These are phyloP conservation scores for Acanthoscelides obtectus DNA, from an alignment of 2,888 invertebrate species.

Conservation along the genomic window DNA sequence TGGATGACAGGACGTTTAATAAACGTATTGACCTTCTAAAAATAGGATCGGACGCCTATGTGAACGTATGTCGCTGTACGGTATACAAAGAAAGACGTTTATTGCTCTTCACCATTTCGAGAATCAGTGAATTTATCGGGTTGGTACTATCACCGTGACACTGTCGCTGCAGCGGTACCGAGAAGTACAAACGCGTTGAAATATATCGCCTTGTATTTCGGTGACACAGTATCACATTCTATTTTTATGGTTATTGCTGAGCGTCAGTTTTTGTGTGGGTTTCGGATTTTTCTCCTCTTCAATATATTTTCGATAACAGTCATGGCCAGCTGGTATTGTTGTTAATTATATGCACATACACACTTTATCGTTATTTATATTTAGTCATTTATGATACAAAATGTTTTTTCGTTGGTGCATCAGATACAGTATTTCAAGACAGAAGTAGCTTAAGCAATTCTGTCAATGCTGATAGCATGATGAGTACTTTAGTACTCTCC, in stretches of 20 bases:
- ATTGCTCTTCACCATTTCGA: background rate
- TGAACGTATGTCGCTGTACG: background rate
- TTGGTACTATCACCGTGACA: background rate
- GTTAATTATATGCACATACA: background rate
- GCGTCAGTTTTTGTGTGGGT: background rate
- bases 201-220: background rate
- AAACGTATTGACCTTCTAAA: background rate
- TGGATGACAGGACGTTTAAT: too few relatives aligned
- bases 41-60: background rate
- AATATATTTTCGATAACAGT: background rate
- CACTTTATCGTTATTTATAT: too few relatives aligned
- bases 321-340: background rate
- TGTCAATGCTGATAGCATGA: too few relatives aligned
- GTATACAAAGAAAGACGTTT: background rate
- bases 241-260: background rate
- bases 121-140: background rate
- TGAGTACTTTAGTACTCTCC: too few relatives aligned
- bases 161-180: background rate
- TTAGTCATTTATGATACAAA: too few relatives aligned
- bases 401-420: too few relatives aligned
- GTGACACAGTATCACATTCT: background rate
- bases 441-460: too few relatives aligned
- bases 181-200: background rate
- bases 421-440: too few relatives aligned
- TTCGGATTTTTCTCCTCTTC: background rate